Conservation (phyloP, 1,140 invertebrate species). For the Aphelinus certus region DNA sequence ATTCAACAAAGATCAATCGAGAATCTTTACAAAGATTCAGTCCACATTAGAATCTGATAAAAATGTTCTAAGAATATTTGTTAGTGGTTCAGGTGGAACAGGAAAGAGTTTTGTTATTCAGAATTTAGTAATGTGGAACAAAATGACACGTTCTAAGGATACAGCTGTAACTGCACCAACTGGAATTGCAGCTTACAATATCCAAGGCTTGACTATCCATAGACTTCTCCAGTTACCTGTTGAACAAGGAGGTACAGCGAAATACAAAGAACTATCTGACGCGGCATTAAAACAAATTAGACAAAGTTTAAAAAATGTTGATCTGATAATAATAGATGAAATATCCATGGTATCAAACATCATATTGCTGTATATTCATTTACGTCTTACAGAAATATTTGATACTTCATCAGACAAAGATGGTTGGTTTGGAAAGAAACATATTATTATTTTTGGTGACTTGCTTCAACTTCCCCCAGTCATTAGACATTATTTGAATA, state of each 20-base stretch:
- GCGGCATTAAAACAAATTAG: constrained; percentile 45
- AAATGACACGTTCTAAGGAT: constrained; percentile 41
- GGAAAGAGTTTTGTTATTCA: constrained; percentile 44
- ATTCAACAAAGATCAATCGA: constrained; percentile 43
- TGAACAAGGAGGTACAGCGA: constrained; percentile 42
- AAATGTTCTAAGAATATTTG: constrained; percentile 29
- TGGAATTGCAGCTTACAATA: constrained; percentile 48
- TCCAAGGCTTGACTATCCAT: constrained; percentile 47
- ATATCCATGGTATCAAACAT: constrained; percentile 57
- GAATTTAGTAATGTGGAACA: constrained; percentile 37
- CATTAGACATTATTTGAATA: constrained; percentile 46
- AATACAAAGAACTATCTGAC: constrained; percentile 45
- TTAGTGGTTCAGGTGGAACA: constrained; percentile 40
- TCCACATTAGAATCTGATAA: constrained; percentile 15
- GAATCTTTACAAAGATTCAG: constrained; percentile 42
- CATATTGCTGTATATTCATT: constrained; percentile 47
- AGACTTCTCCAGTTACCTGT: constrained; percentile 47
- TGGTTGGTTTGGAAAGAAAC: constrained; percentile 48
- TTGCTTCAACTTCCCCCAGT: constrained; percentile 54
- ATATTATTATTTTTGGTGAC: constrained; percentile 49
- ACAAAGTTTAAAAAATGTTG: constrained; percentile 45
- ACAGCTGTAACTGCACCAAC: constrained; percentile 48
- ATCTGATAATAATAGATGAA: constrained; percentile 53
- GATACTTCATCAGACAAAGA: constrained; percentile 41
- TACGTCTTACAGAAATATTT: constrained; percentile 50